A percentile compares a stretch with the other conserved stretches of the same genome.
Conservation (phyloP, 2,888 invertebrate genomes). For the Drosophila basisetae region DNA sequence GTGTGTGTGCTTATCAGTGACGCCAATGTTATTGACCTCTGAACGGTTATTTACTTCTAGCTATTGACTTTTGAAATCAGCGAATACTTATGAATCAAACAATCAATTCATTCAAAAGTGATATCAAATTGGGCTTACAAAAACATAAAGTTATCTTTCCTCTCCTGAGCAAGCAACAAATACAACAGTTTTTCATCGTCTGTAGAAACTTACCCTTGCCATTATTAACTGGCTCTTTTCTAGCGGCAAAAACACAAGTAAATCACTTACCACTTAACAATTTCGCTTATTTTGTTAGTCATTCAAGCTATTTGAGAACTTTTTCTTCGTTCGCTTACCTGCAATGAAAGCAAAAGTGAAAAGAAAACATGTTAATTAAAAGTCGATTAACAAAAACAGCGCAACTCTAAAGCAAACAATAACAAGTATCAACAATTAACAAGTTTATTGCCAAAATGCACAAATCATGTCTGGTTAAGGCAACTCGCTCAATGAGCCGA, state of each 20-base stretch:
- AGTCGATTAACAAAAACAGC: slow-evolving; percentile 16
- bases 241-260: background rate
- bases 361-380: slow-evolving; percentile 71
- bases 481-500: slow-evolving; percentile 26
- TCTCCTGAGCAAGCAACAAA: background rate
- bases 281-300: slow-evolving; percentile 10
- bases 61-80: slow-evolving; percentile 50
- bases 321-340: slow-evolving; percentile 56
- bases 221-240: background rate
- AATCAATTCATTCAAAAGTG: slow-evolving; percentile 11
- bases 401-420: background rate
- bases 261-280: slow-evolving; percentile 26
- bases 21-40: slow-evolving; percentile 62
- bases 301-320: slow-evolving; percentile 17
- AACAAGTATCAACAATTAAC: slow-evolving; percentile 55
- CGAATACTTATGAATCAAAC: slow-evolving; percentile 26
- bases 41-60: slow-evolving; percentile 26
- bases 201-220: rapidly evolving
- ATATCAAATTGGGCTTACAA: background rate
- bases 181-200: background rate
- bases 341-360: slow-evolving; percentile 59
- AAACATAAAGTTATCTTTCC: background rate
- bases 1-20: slow-evolving; percentile 41
- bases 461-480: slow-evolving; percentile 59
- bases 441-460: slow-evolving; percentile 62